Conservation (phyloP, 1,140 invertebrate genomes). For the Babylonia areolata region DNA sequence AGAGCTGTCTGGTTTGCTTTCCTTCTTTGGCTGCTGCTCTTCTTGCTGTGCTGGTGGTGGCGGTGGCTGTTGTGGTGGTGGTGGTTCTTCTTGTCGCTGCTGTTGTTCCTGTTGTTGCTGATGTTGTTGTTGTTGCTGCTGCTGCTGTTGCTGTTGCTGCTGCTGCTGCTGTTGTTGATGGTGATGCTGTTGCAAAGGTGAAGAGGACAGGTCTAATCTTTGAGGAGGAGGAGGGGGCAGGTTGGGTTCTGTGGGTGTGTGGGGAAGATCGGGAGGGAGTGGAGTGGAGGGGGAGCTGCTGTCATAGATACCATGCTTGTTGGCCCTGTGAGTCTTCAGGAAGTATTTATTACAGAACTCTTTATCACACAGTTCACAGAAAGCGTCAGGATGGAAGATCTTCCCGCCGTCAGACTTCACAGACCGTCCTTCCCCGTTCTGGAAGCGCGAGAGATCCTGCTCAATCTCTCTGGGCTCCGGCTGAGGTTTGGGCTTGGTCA, state of each 20-base stretch:
- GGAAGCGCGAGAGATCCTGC: constrained; percentile 34
- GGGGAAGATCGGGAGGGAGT: constrained; percentile 36
- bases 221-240: constrained; percentile 39
- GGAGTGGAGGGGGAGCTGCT: constrained; percentile 56
- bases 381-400: constrained; percentile 84
- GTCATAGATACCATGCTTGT: constrained; percentile 95
- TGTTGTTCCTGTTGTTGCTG: constrained; percentile 4
- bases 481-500: constrained; percentile 31
- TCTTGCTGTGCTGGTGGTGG: background rate
- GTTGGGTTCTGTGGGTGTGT: constrained; percentile 54
- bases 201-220: constrained; percentile 38
- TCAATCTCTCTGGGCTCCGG: constrained; percentile 56
- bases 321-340: constrained; percentile 98
- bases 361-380: constrained; percentile 84
- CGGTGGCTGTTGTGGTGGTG: background rate
- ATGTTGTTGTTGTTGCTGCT: constrained; percentile 43
- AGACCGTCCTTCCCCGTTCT: constrained; percentile 40
- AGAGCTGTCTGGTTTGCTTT: background rate
- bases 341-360: constrained; percentile 79
- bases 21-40: background rate
- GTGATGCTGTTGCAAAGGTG: constrained; percentile 34
- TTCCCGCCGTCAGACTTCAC: constrained; percentile 44
- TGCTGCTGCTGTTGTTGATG: background rate
- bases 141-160: constrained; percentile 39
- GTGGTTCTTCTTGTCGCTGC: background rate